These are phyloP conservation scores for Daphoenositta chrysoptera DNA, from an alignment of 2,113 vertebrate genomes.

Conservation along the genomic window DNA sequence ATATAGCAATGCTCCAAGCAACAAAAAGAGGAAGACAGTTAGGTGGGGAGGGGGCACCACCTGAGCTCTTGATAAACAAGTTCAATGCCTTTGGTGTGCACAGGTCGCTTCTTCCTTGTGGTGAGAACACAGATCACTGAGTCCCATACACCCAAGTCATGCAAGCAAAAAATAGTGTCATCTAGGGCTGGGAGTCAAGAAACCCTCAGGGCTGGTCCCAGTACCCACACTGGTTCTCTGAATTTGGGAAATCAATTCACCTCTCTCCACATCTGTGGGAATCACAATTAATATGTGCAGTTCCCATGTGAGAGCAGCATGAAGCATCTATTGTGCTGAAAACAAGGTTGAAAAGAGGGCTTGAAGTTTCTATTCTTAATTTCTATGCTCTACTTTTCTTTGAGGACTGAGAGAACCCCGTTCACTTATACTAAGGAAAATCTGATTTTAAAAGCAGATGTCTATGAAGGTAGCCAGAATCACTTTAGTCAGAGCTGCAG, in stretches of 20 bases:
- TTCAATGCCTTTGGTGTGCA: not conserved
- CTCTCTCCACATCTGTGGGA: not conserved
- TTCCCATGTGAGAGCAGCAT: not conserved
- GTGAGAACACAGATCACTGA: not conserved
- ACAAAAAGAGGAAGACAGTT: not conserved
- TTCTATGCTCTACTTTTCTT: not conserved
- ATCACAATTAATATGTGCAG: not conserved
- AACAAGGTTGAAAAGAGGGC: not conserved
- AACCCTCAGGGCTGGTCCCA: not conserved
- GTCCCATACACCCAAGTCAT: not conserved
- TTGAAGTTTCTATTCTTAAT: not conserved
- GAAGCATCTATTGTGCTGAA: not conserved
- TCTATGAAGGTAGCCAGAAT: not conserved
- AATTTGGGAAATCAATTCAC: not conserved
- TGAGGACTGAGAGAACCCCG: not conserved
- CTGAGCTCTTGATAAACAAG: not conserved
- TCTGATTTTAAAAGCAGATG: not conserved
- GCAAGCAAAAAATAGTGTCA: not conserved
- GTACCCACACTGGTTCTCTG: not conserved
- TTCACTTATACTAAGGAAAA: not conserved
- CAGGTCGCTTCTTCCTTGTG: not conserved
- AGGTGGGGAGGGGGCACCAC: not conserved
- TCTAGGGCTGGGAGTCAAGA: not conserved
- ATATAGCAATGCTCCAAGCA: not conserved
- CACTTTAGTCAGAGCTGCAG: not conserved